phyloP scores from a whole-genome alignment of 2,888 invertebrate species.

The Orchestes rusci region DNA sequence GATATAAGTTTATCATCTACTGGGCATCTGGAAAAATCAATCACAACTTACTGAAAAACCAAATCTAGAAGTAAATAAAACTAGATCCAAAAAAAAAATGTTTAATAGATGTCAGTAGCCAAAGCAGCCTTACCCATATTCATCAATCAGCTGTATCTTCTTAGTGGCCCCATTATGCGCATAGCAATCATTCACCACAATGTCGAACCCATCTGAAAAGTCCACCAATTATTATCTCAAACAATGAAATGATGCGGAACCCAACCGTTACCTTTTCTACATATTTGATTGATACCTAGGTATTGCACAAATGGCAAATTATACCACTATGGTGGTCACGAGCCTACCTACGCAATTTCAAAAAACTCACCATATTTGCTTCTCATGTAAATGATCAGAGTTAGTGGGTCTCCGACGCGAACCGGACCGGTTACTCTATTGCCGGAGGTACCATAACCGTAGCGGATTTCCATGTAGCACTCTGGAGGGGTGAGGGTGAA shows the following conservation, averaged over 20 bases:
- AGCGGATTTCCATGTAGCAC: slow-evolving; percentile 92
- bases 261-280: no score
- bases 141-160: slow-evolving; percentile 84
- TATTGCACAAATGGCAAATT: no score
- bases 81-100: neutral
- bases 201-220: slow-evolving; percentile 80
- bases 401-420: slow-evolving; percentile 85
- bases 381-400: slow-evolving; percentile 88
- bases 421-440: slow-evolving; percentile 83
- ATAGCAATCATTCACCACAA: slow-evolving; percentile 89
- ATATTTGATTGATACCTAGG: no score
- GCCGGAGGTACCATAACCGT: slow-evolving; percentile 83
- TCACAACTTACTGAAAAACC: no score
- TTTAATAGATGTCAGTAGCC: neutral
- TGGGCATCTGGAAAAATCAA: slow-evolving; percentile 59
- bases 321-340: no score
- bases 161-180: slow-evolving; percentile 92
- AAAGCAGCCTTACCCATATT: slow-evolving; percentile 62
- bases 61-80: no score
- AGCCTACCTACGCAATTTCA: no score
- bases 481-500: slow-evolving; percentile 90
- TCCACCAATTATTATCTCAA: no score
- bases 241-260: no score
- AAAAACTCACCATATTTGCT: slow-evolving; percentile 75
- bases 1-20: slow-evolving; percentile 90